A percentile compares a stretch with the other conserved stretches of the same genome.
These are phyloP conservation scores for Plusia festucae DNA, from an alignment of 2,888 invertebrate species.

Conservation along the genomic window DNA sequence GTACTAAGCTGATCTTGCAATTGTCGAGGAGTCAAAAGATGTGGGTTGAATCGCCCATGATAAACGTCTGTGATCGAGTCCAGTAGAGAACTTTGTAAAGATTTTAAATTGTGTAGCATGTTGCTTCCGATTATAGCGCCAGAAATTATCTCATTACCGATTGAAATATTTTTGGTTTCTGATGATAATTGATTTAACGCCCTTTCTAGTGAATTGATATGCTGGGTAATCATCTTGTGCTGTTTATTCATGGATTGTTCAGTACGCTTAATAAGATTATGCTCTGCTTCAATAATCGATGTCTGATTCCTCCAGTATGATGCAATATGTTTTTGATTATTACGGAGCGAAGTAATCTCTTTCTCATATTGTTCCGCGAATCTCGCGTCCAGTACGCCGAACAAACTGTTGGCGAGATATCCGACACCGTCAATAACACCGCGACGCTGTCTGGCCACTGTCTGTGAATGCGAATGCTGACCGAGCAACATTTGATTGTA, in stretches of 20 bases:
- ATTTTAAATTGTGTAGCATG: not conserved
- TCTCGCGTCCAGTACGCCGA: constrained; percentile 9
- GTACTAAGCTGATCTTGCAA: constrained; percentile 4
- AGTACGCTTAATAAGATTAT: constrained; percentile 6
- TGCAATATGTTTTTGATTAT: constrained; percentile 11
- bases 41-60: constrained; percentile 14
- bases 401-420: too few species aligned
- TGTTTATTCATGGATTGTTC: constrained; percentile 7
- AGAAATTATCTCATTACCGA: not conserved
- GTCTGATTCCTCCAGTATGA: constrained; percentile 11
- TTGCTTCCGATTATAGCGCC: constrained; percentile 4
- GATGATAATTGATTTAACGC: not conserved
- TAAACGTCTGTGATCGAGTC: constrained; percentile 7
- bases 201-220: constrained; percentile 5
- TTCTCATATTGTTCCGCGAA: constrained; percentile 15
- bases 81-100: not conserved
- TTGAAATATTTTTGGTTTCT: constrained; percentile 10
- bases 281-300: constrained; percentile 8
- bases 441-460: constrained; percentile 1
- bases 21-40: constrained; percentile 12
- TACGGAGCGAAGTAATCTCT: constrained; percentile 9
- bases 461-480: constrained; percentile 1
- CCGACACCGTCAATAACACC: constrained; percentile 16
- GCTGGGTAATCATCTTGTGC: constrained; percentile 14
- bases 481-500: constrained; percentile 3